Conservation (phyloP, 2,888 invertebrate genomes). For the Thumatha senex region DNA sequence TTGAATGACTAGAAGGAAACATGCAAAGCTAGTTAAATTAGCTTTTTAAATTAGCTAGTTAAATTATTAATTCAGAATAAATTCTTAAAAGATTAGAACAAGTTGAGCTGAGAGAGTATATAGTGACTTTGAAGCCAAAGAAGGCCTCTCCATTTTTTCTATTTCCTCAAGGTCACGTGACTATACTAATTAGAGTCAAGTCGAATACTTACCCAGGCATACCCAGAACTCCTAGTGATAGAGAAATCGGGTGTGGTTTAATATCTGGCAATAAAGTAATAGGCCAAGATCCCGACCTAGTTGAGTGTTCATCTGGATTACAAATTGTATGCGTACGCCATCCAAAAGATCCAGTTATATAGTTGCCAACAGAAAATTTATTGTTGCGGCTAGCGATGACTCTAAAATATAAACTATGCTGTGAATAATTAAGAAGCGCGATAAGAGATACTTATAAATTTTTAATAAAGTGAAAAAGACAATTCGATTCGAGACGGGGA, state of each 20-base stretch:
- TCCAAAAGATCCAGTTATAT: conserved; percentile 85
- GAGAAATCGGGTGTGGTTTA: conserved; percentile 83
- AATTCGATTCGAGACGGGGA: no score
- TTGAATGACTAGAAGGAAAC: no score
- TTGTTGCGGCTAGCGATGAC: conserved; percentile 86
- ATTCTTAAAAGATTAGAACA: no score
- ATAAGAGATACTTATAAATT: neutral
- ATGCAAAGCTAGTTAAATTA: no score
- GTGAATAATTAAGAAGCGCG: neutral
- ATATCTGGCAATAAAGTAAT: conserved; percentile 82
- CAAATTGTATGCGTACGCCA: conserved; percentile 83
- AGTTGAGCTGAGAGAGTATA: no score
- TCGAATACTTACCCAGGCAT: conserved; percentile 86
- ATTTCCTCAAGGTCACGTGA: no score
- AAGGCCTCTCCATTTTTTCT: no score
- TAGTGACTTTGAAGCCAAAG: no score
- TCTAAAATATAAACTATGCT: conserved; percentile 65
- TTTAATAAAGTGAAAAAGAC: no score
- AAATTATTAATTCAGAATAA: no score
- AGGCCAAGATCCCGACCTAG: conserved; percentile 45
- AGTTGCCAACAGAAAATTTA: conserved; percentile 85
- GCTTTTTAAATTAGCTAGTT: no score
- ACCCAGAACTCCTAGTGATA: conserved; percentile 86
- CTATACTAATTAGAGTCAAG: no score
- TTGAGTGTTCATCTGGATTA: conserved; percentile 47